These are phyloP conservation scores for Sinopyrophorus schimmeli DNA, from an alignment of 2,888 invertebrate species.

Conservation along the genomic window DNA sequence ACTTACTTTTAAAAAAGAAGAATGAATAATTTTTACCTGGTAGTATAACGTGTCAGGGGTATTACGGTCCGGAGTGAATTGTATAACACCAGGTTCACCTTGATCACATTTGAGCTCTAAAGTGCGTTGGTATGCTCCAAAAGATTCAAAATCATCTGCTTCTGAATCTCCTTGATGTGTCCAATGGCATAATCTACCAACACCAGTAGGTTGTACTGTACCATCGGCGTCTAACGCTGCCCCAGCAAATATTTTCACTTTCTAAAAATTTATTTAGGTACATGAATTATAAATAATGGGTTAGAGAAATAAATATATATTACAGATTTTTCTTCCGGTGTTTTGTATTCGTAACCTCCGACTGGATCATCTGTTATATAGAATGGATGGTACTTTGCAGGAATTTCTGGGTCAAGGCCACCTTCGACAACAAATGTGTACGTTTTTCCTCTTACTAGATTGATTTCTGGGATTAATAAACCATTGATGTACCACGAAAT, in stretches of 20 bases:
- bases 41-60: conserved; percentile 93
- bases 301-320: too few species aligned
- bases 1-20: not conserved
- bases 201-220: conserved; percentile 71
- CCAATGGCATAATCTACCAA: conserved; percentile 88
- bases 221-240: conserved; percentile 71
- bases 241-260: conserved; percentile 81
- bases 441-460: conserved; percentile 81
- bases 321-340: conserved; percentile 78
- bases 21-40: conserved; percentile 63
- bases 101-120: conserved; percentile 80
- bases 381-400: conserved; percentile 89
- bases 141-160: conserved; percentile 82
- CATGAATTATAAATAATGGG: not conserved
- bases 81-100: conserved; percentile 81
- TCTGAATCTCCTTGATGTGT: conserved; percentile 74
- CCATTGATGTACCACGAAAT: conserved; percentile 95
- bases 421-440: conserved; percentile 90
- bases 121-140: conserved; percentile 87
- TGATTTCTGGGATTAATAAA: conserved; percentile 86
- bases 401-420: conserved; percentile 74
- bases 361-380: conserved; percentile 90
- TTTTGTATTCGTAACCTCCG: conserved; percentile 87
- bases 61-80: conserved; percentile 83
- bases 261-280: conserved; percentile 55